These are phyloP conservation scores for Esox lucius DNA, from an alignment of 2,797 vertebrate genomes.

Conservation along the genomic window DNA sequence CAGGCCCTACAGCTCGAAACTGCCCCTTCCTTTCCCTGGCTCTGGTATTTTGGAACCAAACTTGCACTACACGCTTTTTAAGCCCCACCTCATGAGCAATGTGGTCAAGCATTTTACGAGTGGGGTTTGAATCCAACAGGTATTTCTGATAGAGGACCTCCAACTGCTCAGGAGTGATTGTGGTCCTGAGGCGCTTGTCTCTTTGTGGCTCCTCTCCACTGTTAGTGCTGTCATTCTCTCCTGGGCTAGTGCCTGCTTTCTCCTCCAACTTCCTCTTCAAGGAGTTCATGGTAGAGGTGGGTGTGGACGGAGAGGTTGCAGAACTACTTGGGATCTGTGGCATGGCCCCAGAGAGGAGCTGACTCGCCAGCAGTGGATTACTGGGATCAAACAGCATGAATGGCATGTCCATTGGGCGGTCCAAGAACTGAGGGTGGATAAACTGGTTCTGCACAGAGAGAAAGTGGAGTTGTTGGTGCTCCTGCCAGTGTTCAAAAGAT, in stretches of 20 bases:
- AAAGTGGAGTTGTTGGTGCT: constrained; percentile 99
- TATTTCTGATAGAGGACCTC: constrained; percentile 99
- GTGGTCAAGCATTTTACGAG: constrained; percentile 98
- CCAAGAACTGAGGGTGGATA: constrained; percentile 96
- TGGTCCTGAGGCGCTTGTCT: constrained; percentile 96
- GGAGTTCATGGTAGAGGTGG: constrained; percentile 95
- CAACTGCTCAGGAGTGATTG: constrained; percentile 97
- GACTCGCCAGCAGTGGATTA: constrained; percentile 94
- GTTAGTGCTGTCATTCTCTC: constrained; percentile 95
- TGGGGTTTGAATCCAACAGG: constrained; percentile 96
- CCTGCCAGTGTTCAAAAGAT: constrained; percentile 98
- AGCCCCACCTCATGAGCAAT: constrained; percentile 98
- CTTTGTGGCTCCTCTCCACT: constrained; percentile 97
- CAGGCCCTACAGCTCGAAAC: constrained; percentile 95
- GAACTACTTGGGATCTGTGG: constrained; percentile 94
- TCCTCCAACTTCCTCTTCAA: constrained; percentile 98
- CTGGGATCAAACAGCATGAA: constrained; percentile 99
- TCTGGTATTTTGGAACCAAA: constrained; percentile 99
- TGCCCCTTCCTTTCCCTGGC: constrained; percentile 97
- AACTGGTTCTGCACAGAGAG: constrained; percentile 98
- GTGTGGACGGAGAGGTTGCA: constrained; percentile 95
- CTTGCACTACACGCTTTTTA: constrained; percentile 98
- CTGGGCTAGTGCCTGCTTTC: constrained; percentile 95
- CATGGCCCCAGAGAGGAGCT: constrained; percentile 92
- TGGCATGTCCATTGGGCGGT: constrained; percentile 94